Evolutionary conservation across 2,113 vertebrate genomes (phyloP).

Genomic region (Nothobranchius kuhntae): DNA sequence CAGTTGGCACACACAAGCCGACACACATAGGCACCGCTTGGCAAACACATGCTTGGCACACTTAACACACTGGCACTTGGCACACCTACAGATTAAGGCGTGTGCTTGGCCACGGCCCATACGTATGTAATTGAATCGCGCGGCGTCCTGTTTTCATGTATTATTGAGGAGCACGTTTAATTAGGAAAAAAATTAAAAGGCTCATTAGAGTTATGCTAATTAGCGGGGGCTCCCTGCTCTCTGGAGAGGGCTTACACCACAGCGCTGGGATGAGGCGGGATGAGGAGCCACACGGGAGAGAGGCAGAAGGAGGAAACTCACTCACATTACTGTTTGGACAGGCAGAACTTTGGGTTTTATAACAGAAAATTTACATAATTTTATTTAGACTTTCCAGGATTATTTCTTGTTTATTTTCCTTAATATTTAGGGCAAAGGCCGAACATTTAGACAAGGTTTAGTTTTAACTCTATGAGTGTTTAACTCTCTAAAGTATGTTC

Average conservation of each 20-base stretch:
- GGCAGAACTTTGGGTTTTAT: constrained; percentile 5
- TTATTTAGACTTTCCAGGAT: not conserved
- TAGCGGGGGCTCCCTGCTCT: constrained; percentile 71
- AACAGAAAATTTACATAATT: not conserved
- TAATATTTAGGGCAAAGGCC: constrained; percentile 2
- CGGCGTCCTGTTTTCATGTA: constrained; percentile 81
- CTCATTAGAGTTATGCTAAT: constrained; percentile 85
- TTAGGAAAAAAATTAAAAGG: constrained; percentile 82
- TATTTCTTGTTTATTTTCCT: no score
- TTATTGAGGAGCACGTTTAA: constrained; percentile 83
- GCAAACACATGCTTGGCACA: constrained; percentile 63
- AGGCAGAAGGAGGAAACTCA: constrained; percentile 38
- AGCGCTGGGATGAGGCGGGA: constrained; percentile 24
- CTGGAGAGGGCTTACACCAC: constrained; percentile 69
- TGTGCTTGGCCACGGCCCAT: constrained; percentile 69
- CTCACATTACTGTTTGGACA: constrained; percentile 23
- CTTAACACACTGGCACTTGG: constrained; percentile 66
- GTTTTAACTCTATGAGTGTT: constrained; percentile 44
- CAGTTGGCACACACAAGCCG: constrained; percentile 56
- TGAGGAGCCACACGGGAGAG: constrained; percentile 14
- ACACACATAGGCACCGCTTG: constrained; percentile 63
- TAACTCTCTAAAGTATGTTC: constrained; percentile 40
- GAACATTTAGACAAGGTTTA: not conserved
- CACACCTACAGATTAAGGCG: constrained; percentile 63
- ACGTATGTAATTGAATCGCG: constrained; percentile 79